Percentiles rank a stretch among this genome's conserved stretches.
phyloP scores from a whole-genome alignment of 2,113 vertebrate species.

The Perca fluviatilis region DNA sequence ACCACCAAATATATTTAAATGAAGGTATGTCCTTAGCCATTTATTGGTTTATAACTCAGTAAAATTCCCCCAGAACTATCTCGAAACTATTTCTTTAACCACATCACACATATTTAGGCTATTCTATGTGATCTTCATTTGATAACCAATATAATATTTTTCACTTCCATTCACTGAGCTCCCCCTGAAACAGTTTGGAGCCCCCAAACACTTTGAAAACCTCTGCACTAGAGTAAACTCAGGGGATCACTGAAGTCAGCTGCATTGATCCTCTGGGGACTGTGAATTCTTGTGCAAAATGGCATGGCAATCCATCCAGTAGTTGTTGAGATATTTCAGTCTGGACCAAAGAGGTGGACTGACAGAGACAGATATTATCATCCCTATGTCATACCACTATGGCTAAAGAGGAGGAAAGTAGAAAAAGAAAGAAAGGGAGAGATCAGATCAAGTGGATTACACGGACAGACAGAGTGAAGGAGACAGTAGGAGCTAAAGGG shows the following conservation, averaged over 20 bases:
- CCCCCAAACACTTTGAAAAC: too few species aligned
- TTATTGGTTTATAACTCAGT: too few species aligned
- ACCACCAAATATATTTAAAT: too few species aligned
- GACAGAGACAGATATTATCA: neutral
- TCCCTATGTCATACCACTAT: neutral
- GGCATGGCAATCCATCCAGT: neutral
- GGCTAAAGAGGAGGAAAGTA: neutral
- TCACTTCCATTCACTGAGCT: too few species aligned
- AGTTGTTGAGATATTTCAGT: neutral
- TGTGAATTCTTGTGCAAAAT: neutral
- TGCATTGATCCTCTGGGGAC: neutral
- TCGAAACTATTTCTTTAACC: too few species aligned
- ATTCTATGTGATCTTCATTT: too few species aligned
- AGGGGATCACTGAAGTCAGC: neutral
- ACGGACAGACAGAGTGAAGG: constrained; percentile 5
- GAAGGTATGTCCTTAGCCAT: too few species aligned
- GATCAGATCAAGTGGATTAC: constrained; percentile 6
- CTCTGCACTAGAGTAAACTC: neutral
- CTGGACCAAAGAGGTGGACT: neutral
- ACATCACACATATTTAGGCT: too few species aligned
- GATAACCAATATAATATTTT: too few species aligned
- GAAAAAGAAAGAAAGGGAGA: neutral
- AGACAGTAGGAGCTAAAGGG: constrained; percentile 20
- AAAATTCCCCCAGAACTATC: too few species aligned
- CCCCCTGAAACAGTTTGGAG: too few species aligned